Percentiles rank a stretch among this genome's conserved stretches.
Evolutionary conservation across 2,113 vertebrate species (phyloP).

Genomic region (Ptychochromis oligacanthus): DNA sequence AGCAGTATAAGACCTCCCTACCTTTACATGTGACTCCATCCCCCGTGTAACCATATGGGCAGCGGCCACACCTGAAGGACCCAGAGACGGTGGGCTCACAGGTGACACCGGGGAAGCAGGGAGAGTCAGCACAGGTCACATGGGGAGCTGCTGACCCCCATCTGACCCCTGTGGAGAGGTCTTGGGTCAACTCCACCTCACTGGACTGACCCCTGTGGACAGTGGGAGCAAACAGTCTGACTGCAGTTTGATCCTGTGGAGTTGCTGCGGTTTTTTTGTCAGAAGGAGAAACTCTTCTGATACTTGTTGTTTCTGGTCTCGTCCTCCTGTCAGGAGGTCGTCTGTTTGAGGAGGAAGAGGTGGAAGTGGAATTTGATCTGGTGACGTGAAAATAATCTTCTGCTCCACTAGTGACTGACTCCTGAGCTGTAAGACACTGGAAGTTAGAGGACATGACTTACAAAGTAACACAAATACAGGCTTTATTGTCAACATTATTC

Average conservation of each 20-base stretch:
- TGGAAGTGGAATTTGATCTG: conserved; percentile 36
- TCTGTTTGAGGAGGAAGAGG: conserved; percentile 52
- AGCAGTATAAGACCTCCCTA: conserved; percentile 18
- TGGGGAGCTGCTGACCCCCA: conserved; percentile 18
- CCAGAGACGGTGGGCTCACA: conserved; percentile 79
- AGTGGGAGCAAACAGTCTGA: conserved; percentile 36
- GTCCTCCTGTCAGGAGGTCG: conserved; percentile 28
- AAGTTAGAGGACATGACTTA: conserved; percentile 72
- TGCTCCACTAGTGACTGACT: conserved; percentile 8
- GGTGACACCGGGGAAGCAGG: conserved; percentile 85
- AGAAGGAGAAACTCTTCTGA: conserved; percentile 24
- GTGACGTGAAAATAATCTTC: conserved; percentile 17
- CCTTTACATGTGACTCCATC: conserved; percentile 87
- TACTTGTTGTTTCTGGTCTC: conserved; percentile 38
- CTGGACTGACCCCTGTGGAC: conserved; percentile 35
- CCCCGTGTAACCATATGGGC: conserved; percentile 85
- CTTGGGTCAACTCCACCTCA: conserved; percentile 38
- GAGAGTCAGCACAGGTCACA: conserved; percentile 76
- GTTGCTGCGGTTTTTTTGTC: conserved; percentile 39
- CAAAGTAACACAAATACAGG: conserved; percentile 24
- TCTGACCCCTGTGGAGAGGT: conserved; percentile 33
- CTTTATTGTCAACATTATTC: neutral
- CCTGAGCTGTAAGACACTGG: conserved; percentile 75
- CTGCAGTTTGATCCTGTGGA: conserved; percentile 41
- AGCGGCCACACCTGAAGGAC: conserved; percentile 80